Base-by-base conservation (phyloP, 2,888 invertebrate species). In the Ochlodes sylvanus region DNA sequence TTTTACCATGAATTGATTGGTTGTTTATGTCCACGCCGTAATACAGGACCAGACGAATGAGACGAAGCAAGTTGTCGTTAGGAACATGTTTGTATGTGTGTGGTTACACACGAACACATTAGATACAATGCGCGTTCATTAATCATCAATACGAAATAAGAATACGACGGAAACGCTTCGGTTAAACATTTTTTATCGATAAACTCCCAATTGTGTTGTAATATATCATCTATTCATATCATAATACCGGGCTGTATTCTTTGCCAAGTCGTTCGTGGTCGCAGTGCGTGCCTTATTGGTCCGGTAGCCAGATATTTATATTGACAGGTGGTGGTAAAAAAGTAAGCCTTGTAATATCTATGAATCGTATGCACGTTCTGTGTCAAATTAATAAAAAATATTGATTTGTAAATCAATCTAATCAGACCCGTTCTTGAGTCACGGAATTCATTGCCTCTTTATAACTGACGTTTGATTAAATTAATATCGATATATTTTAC, bases 191-290 rank as follows among this genome's bases (percentile, higher is more conserved):
- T 62, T 62, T 52, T 15, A 21, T 50, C 44, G 44, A 61, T 62
- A 62, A 19, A 34, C 50, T 62, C 34, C 62, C 44, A 34, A 50
- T 62, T 62, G 32, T 56, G 4, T 2, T 62, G 32, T 56, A 10
- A 2, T 41, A 42, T 57, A 55, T 15, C 21, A 42, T 58, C 57
- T 9, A 38, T 38, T 38, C 38, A 38, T 34, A 9, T 9, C 9
- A 34, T 1, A 38, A 38, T 38, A 12, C 38, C 44, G 1, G 44
- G 15, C 44, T 47, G 7, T 17, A 47, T 47, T 47, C 15, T 47
- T 7, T 17, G 6, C 5, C 2, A 17, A 47, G 7, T 9, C n/a
- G 42, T 5, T n/a, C 9, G 17, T 17, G 44, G 7, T 47, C 15
- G 44, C n/a, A n/a, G 38, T 12, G 38, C 38, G 38, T 38, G 38